A percentile compares a stretch with the other conserved stretches of the same genome.
Conservation (phyloP, 2,113 vertebrate genomes). For the Nematolebias whitei region DNA sequence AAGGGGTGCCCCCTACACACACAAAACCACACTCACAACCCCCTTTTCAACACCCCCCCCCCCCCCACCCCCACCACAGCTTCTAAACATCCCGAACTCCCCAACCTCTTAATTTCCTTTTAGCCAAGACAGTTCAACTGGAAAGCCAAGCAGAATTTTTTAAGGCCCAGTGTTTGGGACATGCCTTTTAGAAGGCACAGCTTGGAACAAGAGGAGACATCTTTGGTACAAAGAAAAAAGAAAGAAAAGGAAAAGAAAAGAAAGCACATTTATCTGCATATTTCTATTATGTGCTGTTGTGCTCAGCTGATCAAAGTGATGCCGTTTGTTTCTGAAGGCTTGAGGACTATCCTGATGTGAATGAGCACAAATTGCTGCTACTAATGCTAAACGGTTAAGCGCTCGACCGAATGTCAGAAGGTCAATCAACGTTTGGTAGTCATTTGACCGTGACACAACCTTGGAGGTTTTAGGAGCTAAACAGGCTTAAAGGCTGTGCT, state of each 20-base stretch:
- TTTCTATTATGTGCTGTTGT: conserved; percentile 67
- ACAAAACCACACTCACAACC: conserved; percentile 43
- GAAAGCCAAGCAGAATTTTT: conserved; percentile 79
- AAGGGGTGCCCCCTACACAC: conserved; percentile 62
- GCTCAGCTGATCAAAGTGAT: conserved; percentile 76
- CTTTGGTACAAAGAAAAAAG: conserved; percentile 26
- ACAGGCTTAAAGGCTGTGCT: conserved; percentile 15
- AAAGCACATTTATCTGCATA: conserved; percentile 67
- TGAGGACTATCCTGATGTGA: conserved; percentile 54
- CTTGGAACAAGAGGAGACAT: conserved; percentile 55
- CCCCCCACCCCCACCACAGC: conserved; percentile 44
- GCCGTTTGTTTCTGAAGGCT: conserved; percentile 42
- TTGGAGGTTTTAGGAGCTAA: conserved; percentile 48
- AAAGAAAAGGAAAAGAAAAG: conserved; percentile 22
- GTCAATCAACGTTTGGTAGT: conserved; percentile 71
- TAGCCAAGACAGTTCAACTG: conserved; percentile 79
- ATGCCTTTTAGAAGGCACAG: conserved; percentile 49
- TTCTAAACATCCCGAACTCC: conserved; percentile 33
- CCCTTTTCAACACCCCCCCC: conserved; percentile 46
- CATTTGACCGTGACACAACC: conserved; percentile 68
- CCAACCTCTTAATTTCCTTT: conserved; percentile 75
- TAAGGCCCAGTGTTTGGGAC: conserved; percentile 64
- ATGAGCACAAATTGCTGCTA: conserved; percentile 69
- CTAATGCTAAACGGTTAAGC: conserved; percentile 68
- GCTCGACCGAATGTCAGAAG: conserved; percentile 61